Conservation (phyloP, 2,113 vertebrate genomes). For the Hydropotes inermis region DNA sequence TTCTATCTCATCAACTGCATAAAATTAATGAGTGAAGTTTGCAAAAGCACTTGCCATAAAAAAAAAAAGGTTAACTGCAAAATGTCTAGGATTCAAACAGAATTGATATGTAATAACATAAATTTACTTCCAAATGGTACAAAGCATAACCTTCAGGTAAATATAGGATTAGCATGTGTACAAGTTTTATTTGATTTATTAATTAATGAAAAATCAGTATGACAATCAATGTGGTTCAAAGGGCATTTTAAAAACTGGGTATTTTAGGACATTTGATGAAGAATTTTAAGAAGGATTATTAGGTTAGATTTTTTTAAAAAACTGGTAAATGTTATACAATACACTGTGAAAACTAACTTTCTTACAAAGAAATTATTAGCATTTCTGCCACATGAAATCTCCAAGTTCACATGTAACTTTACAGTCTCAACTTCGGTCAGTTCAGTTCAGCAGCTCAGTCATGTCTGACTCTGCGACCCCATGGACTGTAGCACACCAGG, state of each 20-base stretch:
- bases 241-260: not conserved
- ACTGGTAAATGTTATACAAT: not conserved
- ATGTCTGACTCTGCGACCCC: accelerated
- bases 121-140: not conserved
- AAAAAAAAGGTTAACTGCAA: not conserved
- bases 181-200: slow-evolving; percentile 23
- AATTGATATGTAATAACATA: not conserved
- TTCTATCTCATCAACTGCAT: not conserved
- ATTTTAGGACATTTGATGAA: not conserved
- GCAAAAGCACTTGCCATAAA: not conserved
- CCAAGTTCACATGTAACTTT: not conserved
- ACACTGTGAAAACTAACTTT: not conserved
- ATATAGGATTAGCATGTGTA: not conserved
- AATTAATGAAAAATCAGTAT: not conserved
- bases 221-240: not conserved
- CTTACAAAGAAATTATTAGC: not conserved
- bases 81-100: not conserved
- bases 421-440: not conserved
- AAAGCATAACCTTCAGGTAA: not conserved
- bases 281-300: not conserved
- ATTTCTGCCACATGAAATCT: not conserved
- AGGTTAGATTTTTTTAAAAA: not conserved
- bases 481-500: not conserved
- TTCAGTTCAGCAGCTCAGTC: not conserved
- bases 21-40: not conserved